phyloP scores from a whole-genome alignment of 2,113 vertebrate genomes.

The Crotalus helleri region DNA sequence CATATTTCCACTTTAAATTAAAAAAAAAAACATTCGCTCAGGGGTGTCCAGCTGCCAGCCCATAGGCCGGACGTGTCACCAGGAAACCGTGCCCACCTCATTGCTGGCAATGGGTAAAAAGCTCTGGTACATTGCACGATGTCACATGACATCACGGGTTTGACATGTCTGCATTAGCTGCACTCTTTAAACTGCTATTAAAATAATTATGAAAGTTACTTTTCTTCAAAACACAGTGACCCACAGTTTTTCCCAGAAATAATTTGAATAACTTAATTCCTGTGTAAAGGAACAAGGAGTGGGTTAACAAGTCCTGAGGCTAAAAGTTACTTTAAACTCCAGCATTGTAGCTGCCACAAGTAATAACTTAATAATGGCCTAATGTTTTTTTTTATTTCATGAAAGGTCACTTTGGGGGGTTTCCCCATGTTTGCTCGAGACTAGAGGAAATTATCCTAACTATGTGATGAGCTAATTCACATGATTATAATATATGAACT shows the following conservation, averaged over 20 bases:
- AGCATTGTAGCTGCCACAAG: not conserved
- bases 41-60: too few species aligned
- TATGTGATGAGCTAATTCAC: not conserved
- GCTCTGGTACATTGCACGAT: too few species aligned
- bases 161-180: not conserved
- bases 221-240: not conserved
- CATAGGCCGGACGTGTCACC: too few species aligned
- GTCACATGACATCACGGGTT: too few species aligned
- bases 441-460: not conserved
- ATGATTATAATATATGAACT: not conserved
- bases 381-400: not conserved
- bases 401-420: not conserved
- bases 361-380: not conserved
- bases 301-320: not conserved
- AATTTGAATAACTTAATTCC: not conserved
- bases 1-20: not conserved
- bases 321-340: not conserved
- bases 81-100: too few species aligned
- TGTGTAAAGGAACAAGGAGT: not conserved
- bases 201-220: not conserved
- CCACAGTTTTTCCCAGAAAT: not conserved
- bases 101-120: too few species aligned
- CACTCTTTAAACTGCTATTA: not conserved
- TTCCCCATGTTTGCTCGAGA: not conserved
- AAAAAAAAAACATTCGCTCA: not conserved